Conservation (phyloP, 2,888 invertebrate species). For the Prenolepis imparis region DNA sequence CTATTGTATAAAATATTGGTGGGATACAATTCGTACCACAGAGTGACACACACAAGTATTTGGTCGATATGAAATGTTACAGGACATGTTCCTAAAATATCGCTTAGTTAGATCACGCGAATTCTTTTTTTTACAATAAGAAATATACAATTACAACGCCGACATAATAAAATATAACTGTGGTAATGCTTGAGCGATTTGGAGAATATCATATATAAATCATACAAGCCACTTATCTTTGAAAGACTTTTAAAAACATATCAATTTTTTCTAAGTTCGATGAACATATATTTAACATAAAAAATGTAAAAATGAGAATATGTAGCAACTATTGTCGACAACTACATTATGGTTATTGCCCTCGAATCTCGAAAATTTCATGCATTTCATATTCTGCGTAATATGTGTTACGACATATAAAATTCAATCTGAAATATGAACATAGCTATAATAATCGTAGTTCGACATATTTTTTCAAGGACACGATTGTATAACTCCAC, state of each 20-base stretch:
- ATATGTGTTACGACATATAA: background rate
- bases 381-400: background rate
- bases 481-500: background rate
- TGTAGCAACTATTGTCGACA: no score
- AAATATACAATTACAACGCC: background rate
- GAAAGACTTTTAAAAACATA: background rate
- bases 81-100: slow-evolving; percentile 5
- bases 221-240: background rate
- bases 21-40: slow-evolving; percentile 1
- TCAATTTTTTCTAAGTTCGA: background rate
- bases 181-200: background rate
- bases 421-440: background rate
- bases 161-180: background rate
- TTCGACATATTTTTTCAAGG: background rate
- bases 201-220: background rate
- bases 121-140: background rate
- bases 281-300: background rate
- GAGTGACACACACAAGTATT: background rate
- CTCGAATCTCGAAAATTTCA: background rate
- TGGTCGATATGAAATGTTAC: slow-evolving; percentile 7
- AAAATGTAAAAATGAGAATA: background rate
- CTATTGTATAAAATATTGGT: background rate
- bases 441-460: background rate
- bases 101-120: background rate
- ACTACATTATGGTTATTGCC: background rate